phyloP scores from a whole-genome alignment of 2,113 vertebrate species.

The Camelus bactrianus region DNA sequence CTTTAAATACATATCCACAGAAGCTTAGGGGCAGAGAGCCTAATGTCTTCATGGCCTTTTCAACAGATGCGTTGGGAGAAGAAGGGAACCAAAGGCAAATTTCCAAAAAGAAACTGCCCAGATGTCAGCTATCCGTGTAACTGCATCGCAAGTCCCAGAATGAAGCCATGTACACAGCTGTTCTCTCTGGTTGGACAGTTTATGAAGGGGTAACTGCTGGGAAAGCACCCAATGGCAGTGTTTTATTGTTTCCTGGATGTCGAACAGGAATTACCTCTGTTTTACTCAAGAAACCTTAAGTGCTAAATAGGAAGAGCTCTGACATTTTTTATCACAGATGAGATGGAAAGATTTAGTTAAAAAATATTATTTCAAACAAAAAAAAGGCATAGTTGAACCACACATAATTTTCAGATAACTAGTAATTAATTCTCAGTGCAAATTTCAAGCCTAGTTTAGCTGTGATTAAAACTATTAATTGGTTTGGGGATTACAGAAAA shows the following conservation, averaged over 20 bases:
- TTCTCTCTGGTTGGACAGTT: neutral
- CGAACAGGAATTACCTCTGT: neutral
- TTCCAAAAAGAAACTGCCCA: neutral
- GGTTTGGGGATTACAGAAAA: neutral
- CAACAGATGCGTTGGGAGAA: neutral
- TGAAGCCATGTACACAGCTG: neutral
- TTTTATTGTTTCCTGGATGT: neutral
- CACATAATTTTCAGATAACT: slow-evolving; percentile 8
- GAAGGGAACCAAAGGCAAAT: slow-evolving; percentile 1
- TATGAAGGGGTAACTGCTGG: neutral
- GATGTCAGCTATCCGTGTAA: neutral
- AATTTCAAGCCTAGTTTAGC: slow-evolving; percentile 23
- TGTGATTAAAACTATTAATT: slow-evolving; percentile 6
- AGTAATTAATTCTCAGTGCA: slow-evolving; percentile 13
- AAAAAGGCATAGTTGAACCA: neutral
- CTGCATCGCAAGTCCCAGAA: neutral
- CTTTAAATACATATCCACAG: neutral
- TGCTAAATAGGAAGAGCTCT: neutral
- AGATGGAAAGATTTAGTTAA: slow-evolving; percentile 2
- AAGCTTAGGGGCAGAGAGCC: neutral
- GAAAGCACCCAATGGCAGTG: neutral
- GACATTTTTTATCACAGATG: slow-evolving; percentile 21
- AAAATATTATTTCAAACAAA: slow-evolving; percentile 51
- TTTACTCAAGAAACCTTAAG: slow-evolving; percentile 47
- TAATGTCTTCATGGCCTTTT: slow-evolving; percentile 7